Percentiles rank a stretch among this genome's conserved stretches.
phyloP scores from a whole-genome alignment of 2,113 vertebrate species.

The Tenebrosternarchus preto region DNA sequence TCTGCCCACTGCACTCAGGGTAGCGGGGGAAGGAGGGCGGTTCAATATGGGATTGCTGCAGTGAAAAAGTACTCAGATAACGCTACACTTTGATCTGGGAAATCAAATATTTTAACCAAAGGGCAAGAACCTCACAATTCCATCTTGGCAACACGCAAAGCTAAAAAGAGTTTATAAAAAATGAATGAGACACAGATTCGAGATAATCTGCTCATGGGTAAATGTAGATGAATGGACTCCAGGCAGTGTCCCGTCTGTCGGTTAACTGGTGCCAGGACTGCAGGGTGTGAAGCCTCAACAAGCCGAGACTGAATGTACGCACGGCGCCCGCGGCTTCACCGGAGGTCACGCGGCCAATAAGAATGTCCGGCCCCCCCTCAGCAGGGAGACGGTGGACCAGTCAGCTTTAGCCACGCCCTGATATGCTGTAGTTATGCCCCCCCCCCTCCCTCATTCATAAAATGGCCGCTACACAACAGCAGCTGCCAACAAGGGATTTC shows the following conservation, averaged over 20 bases:
- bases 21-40: background rate
- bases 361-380: background rate
- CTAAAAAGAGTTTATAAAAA: background rate
- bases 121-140: no score
- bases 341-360: background rate
- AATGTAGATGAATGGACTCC: conserved; percentile 18
- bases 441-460: conserved; percentile 48
- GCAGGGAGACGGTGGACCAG: background rate
- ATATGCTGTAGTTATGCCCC: conserved; percentile 5
- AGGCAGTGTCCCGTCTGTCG: conserved; percentile 40
- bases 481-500: conserved; percentile 44
- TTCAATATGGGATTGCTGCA: no score
- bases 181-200: background rate
- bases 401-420: background rate
- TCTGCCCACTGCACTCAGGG: background rate
- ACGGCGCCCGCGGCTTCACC: conserved; percentile 22
- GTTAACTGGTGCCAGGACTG: conserved; percentile 47
- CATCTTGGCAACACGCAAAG: background rate
- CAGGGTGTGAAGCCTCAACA: conserved; percentile 55
- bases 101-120: no score
- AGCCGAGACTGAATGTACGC: conserved; percentile 28
- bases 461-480: conserved; percentile 47
- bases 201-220: conserved; percentile 36
- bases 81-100: no score
- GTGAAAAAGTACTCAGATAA: no score